Evolutionary conservation across 2,888 invertebrate species (phyloP), one percentile per base, ranked within the genome.

Genomic region (Pomacea canaliculata): DNA sequence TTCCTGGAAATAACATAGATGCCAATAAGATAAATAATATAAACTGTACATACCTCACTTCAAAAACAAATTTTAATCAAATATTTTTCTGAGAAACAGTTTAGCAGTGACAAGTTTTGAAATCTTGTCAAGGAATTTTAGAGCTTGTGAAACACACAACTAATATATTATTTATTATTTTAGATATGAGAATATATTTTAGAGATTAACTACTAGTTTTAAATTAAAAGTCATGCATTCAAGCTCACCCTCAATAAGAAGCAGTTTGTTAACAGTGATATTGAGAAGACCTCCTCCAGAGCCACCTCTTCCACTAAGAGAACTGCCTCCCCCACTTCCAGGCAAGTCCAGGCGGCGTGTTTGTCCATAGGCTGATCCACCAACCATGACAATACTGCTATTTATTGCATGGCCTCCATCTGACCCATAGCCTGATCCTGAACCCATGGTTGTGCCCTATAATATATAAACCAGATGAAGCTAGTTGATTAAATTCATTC

Each of bases 271-370:
- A n/a, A 85, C 78, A 19, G 75, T 79, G 37, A 85, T 78, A 51
- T 83, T 82, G 7, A 87, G 81, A 48, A 82, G 82, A n/a, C 86
- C 86, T n/a, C 87, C 87, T 13, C 84, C 84, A 10, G 80, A 78
- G 27, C 87, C 87, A 59, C 84, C 84, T 19, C 76, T 71, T 1
- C 83, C 85, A 48, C n/a, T 51, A 13, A 71, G 65, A 23, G 78
- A 77, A 23, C 78, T 83, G 37, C 85, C 86, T 63, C 87, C 87
- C 19, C 85, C 86, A 78, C 87, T 86, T 46, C 87, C 87, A 18
- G 81, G 76, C 48, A 80, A 73, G 12, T 51, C 69, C n/a, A 85
- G 83, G n/a, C 74, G 37, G 13, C 83, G 79, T 16, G 83, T 83
- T 19, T 80, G 70, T 37, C 83, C 85, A 71, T 84, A 85, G 4